Base-by-base conservation (phyloP, 2,113 vertebrate species). In the Taurulus bubalis region DNA sequence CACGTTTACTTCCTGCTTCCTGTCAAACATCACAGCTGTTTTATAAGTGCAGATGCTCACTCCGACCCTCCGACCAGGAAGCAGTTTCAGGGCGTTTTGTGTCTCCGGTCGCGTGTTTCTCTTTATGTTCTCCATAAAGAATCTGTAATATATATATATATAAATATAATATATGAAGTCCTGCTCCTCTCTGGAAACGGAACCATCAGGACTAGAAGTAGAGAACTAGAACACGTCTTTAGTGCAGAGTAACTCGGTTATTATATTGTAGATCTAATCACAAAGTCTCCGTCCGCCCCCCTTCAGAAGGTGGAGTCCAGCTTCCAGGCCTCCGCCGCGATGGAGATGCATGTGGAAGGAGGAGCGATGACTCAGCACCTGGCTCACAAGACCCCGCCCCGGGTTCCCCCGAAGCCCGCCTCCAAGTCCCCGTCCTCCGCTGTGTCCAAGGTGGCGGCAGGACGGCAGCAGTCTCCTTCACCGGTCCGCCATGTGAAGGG, bases 401-500 rank as follows among this genome's bases (percentile, higher is more conserved):
- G 98, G 82, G 97, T 99, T 86, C 96, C 96, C 68, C 98, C 98
- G 0, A 98, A 96, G 85, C 98, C 97, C 0, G 95, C 96, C 36
- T 98, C 98, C 47, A 97, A 92, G 85, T 99, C 98, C 53, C 98
- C 98, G 0, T 93, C 97, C 0, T 92, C 97, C 71, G 88, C 94
- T 16, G 56, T 96, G 63, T 91, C 96, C 85, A 99, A 96, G 94
- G 92, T 96, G 80, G 93, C 97, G 12, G 91, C 94, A 82, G 93
- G 95, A 73, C 95, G 98, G 16, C 98, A 99, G 66, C 98, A 99
- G 84, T 99, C 98, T 0, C 97, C 97, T 2, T 99, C 98, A 0
- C 98, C 98, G 0, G 97, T 99, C 86, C 96, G 97, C 94, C 97
- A 97, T 0, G 98, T 99, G 42, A 97, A 96, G 90, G 98, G 95